Conservation (phyloP, 1,140 invertebrate species). For the Diachasmimorpha longicaudata region DNA sequence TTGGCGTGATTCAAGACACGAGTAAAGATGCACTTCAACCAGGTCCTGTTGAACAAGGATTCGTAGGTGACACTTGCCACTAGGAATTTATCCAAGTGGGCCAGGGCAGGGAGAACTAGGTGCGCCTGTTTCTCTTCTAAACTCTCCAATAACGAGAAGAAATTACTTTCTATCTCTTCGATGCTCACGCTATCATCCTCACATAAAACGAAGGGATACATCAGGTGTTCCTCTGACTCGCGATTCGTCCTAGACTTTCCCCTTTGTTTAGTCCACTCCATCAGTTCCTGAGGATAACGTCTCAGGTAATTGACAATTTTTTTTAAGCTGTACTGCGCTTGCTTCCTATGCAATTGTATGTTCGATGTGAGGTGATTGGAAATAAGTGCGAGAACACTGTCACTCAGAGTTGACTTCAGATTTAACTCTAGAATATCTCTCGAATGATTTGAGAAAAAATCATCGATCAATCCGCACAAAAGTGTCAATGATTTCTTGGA, state of each 20-base stretch:
- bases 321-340: constrained; percentile 52
- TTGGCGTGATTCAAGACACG: constrained; percentile 60
- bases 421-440: background rate
- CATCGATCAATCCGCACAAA: background rate
- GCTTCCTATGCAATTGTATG: constrained; percentile 46
- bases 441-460: background rate
- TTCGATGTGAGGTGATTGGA: constrained; percentile 32
- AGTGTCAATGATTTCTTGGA: background rate
- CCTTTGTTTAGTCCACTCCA: background rate
- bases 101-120: constrained; percentile 64
- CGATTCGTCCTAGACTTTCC: too few relatives aligned
- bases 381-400: constrained; percentile 41
- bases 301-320: constrained; percentile 39
- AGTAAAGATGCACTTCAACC: constrained; percentile 56
- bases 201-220: constrained; percentile 38
- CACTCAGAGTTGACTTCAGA: constrained; percentile 12
- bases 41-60: constrained; percentile 44
- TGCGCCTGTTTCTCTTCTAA: constrained; percentile 71
- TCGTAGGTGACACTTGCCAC: constrained; percentile 31
- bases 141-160: constrained; percentile 63
- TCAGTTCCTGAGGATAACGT: background rate
- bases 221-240: constrained; percentile 2
- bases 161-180: constrained; percentile 47
- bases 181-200: constrained; percentile 7
- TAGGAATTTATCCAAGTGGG: constrained; percentile 49